These are phyloP conservation scores for Argentina silus DNA, from an alignment of 2,797 vertebrate genomes.

Conservation along the genomic window DNA sequence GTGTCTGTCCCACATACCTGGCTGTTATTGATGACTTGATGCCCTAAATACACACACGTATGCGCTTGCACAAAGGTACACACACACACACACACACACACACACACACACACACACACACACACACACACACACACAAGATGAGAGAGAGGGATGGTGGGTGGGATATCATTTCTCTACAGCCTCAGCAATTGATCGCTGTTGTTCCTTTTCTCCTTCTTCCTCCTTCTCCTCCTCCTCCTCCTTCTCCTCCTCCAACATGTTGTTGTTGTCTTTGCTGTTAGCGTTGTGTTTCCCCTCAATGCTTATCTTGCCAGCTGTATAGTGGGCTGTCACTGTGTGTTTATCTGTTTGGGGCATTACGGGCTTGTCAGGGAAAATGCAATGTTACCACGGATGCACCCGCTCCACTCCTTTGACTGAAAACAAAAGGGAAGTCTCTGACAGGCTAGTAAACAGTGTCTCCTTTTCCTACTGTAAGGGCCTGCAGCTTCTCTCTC, in stretches of 20 bases:
- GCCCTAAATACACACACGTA: conserved; percentile 40
- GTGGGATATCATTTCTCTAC: conserved; percentile 48
- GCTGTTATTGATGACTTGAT: conserved; percentile 68
- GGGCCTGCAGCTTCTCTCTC: not conserved
- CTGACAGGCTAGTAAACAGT: not conserved
- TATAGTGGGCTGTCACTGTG: not conserved
- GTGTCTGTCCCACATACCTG: conserved; percentile 55
- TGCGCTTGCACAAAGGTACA: not conserved
- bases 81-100: conserved; percentile 1
- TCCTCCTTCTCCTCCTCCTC: conserved; percentile 59
- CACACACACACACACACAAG: conserved; percentile 23
- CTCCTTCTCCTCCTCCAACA: conserved; percentile 51
- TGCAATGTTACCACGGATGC: conserved; percentile 16
- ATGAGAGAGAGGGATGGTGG: conserved; percentile 36
- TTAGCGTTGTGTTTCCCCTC: conserved; percentile 49
- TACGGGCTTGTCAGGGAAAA: conserved; percentile 41
- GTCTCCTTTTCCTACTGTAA: not conserved
- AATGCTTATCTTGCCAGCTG: conserved; percentile 53
- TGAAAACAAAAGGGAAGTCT: not conserved
- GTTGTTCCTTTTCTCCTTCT: conserved; percentile 58
- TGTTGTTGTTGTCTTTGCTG: conserved; percentile 53
- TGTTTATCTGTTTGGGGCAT: conserved; percentile 35
- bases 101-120: conserved; percentile 20
- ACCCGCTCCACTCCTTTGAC: conserved; percentile 11
- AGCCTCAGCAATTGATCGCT: conserved; percentile 61